A percentile compares a stretch with the other conserved stretches of the same genome.
phyloP scores from a whole-genome alignment of 2,113 vertebrate genomes.

The Osmerus eperlanus region DNA sequence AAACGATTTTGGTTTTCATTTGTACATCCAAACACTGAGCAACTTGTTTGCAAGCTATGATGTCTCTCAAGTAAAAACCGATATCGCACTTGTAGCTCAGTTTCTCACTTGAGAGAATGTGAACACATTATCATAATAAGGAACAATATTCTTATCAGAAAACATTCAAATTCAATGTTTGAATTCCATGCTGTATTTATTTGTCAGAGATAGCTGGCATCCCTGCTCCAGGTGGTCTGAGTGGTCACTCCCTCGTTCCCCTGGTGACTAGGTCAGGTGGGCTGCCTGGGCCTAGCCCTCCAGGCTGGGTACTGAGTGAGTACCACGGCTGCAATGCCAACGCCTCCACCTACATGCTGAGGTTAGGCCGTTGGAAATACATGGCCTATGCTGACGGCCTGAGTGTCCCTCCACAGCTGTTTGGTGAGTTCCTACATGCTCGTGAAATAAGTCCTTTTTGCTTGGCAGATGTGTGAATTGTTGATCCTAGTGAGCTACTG shows the following conservation, averaged over 20 bases:
- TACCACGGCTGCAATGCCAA: conserved; percentile 94
- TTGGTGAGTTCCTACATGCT: conserved; percentile 75
- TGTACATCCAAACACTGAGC: too few relatives aligned
- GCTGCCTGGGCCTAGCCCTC: conserved; percentile 31
- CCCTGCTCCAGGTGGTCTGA: conserved; percentile 69
- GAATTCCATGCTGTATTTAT: conserved; percentile 2
- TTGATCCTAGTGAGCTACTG: background rate
- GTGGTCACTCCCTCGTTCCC: conserved; percentile 83
- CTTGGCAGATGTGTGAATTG: background rate
- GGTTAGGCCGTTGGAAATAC: conserved; percentile 85
- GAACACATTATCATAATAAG: background rate
- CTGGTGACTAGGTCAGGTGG: conserved; percentile 52
- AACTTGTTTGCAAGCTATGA: too few relatives aligned
- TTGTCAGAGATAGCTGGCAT: conserved; percentile 81
- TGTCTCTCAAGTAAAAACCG: too few relatives aligned
- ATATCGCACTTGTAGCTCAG: too few relatives aligned
- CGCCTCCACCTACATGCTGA: conserved; percentile 91
- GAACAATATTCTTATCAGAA: background rate
- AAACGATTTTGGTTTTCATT: too few relatives aligned
- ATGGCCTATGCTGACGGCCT: conserved; percentile 82
- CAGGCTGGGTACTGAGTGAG: conserved; percentile 88
- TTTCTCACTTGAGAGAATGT: background rate
- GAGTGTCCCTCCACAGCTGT: conserved; percentile 82
- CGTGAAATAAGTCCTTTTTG: background rate
- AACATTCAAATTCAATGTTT: background rate